These are phyloP conservation scores for Fulica atra DNA, from an alignment of 2,113 vertebrate species.

Conservation along the genomic window DNA sequence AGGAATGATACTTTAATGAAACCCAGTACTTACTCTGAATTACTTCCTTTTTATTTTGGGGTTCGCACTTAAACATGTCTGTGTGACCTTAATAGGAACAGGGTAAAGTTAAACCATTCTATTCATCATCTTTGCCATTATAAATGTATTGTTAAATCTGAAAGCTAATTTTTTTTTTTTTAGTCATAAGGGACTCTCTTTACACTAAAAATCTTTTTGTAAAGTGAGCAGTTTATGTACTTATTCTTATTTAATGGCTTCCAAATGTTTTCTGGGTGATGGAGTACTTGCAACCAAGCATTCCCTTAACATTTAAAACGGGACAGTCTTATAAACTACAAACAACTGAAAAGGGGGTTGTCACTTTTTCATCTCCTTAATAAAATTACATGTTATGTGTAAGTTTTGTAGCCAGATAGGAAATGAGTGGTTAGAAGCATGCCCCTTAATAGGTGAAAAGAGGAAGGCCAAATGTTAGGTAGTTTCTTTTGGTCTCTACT, in stretches of 20 bases:
- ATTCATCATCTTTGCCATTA: not conserved
- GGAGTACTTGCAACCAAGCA: not conserved
- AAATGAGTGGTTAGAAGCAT: not conserved
- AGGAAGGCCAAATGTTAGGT: not conserved
- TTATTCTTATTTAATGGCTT: not conserved
- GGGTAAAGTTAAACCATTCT: not conserved
- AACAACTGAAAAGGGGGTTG: not conserved
- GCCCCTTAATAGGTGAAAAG: not conserved
- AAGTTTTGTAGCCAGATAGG: not conserved
- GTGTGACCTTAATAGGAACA: not conserved
- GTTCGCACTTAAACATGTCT: not conserved
- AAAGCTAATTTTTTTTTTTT: not conserved
- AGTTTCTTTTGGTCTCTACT: not conserved
- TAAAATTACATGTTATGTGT: not conserved
- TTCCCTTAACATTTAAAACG: not conserved
- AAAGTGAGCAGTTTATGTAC: not conserved
- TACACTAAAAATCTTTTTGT: not conserved
- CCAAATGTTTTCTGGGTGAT: not conserved
- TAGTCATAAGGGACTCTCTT: not conserved
- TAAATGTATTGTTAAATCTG: not conserved
- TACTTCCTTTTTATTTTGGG: not conserved
- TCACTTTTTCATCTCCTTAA: not conserved
- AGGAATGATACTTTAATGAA: not conserved
- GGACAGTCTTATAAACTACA: not conserved
- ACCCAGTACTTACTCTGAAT: not conserved